Evolutionary conservation across 2,113 vertebrate species (phyloP), one percentile per base, ranked within the genome.

Genomic region (Heliornis fulica): DNA sequence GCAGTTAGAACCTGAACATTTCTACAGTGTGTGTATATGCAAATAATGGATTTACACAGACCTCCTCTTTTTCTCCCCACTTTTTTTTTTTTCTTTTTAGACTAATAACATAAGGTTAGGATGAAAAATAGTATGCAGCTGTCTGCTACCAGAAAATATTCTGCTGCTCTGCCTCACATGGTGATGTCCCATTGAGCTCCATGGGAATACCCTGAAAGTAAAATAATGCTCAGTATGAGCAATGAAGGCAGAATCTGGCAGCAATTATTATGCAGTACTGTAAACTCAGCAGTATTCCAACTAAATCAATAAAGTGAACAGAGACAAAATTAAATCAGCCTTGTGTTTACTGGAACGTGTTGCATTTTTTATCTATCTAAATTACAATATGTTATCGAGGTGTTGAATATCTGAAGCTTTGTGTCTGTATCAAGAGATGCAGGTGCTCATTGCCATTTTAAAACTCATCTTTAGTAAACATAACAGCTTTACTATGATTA

Each of bases 281-380:
- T 93, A 96, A 94, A 97, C 79, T 95, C 96, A 95, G 90, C 90
- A 90, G 79, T 86, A 96, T 94, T 96, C 95, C 93, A 96, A 93
- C 79, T 83, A 94, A 96, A 94, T 91, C 91, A 94, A 86, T 94
- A 95, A 96, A 94, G 75, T 88, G 87, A 96, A 96, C 87, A 92
- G 87, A 96, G 79, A 92, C 50, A 88, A 96, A 96, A 95, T 93
- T 90, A 90, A 97, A 95, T 88, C 93, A 91, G 91, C 46, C 59
- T 89, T 80, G 91, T 96, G 94, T 97, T 97, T 95, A 91, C 64
- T 93, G 93, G 93, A 95, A 96, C 83, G 82, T 93, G 87, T 72
- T 90, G 63, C 78, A 66, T 95, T 97, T 95, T 93, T 19, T 85
- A 90, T 77, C 84, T 84, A 72, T 90, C 59, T 93, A 90, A 95